A percentile compares a stretch with the other conserved stretches of the same genome.
Evolutionary conservation across 2,113 vertebrate genomes (phyloP).

Genomic region (Galemys pyrenaicus): DNA sequence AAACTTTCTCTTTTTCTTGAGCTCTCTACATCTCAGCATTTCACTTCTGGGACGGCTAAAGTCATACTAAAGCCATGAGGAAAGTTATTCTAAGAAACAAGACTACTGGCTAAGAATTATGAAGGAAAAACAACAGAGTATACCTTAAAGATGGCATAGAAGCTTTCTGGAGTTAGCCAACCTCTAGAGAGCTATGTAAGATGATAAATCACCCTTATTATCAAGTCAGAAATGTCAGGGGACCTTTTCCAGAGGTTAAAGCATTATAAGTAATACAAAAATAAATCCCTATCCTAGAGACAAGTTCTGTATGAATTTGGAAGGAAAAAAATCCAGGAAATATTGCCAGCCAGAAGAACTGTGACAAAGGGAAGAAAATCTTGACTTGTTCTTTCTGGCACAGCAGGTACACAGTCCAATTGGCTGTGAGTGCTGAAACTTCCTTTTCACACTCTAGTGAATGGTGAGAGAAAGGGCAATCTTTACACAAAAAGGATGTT

Average conservation of each 20-base stretch:
- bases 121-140: neutral
- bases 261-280: neutral
- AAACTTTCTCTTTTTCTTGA: neutral
- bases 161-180: neutral
- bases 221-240: neutral
- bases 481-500: constrained; percentile 16
- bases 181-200: neutral
- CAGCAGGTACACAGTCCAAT: neutral
- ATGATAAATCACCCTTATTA: neutral
- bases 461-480: constrained; percentile 64
- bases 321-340: neutral
- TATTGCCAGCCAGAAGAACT: neutral
- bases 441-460: constrained; percentile 63
- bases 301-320: neutral
- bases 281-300: neutral
- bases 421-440: neutral
- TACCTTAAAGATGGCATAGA: neutral
- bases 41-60: neutral
- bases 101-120: neutral
- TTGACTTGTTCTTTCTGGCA: neutral
- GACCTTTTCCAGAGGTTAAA: neutral
- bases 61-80: neutral
- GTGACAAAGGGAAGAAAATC: neutral
- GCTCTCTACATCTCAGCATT: neutral
- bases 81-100: neutral